phyloP scores from a whole-genome alignment of 2,797 vertebrate species.

The Tauraco hartlaubi region DNA sequence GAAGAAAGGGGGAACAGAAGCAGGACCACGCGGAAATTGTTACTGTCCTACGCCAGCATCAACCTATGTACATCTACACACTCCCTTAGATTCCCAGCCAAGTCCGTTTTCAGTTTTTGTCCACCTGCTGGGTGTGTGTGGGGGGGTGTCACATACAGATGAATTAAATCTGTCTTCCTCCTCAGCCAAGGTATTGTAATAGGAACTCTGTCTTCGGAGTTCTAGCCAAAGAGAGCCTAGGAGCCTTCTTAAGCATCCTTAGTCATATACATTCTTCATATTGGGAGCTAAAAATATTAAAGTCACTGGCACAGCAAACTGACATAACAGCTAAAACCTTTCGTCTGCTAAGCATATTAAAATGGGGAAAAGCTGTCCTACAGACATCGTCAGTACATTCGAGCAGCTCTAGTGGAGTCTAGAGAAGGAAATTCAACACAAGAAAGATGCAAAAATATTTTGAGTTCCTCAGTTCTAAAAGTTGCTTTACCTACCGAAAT shows the following conservation, averaged over 20 bases:
- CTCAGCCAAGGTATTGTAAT: neutral
- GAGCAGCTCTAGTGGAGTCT: neutral
- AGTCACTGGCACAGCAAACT: neutral
- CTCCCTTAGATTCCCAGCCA: neutral
- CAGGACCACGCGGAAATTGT: neutral
- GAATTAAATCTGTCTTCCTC: neutral
- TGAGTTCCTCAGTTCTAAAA: neutral
- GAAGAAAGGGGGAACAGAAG: neutral
- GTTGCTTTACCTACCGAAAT: neutral
- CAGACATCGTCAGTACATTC: neutral
- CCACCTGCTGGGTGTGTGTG: neutral
- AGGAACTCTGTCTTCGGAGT: neutral
- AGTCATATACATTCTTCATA: neutral
- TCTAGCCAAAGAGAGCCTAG: neutral
- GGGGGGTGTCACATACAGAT: neutral
- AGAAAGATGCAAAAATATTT: neutral
- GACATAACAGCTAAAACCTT: neutral
- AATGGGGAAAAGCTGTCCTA: neutral
- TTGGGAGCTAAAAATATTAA: neutral
- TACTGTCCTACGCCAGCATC: neutral
- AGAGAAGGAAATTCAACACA: neutral
- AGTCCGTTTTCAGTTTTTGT: neutral
- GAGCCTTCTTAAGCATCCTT: neutral
- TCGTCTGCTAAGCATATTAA: conserved; percentile 27
- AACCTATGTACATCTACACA: neutral